Evolutionary conservation across 2,113 vertebrate species (phyloP).

Genomic region (Oryzias melastigma): DNA sequence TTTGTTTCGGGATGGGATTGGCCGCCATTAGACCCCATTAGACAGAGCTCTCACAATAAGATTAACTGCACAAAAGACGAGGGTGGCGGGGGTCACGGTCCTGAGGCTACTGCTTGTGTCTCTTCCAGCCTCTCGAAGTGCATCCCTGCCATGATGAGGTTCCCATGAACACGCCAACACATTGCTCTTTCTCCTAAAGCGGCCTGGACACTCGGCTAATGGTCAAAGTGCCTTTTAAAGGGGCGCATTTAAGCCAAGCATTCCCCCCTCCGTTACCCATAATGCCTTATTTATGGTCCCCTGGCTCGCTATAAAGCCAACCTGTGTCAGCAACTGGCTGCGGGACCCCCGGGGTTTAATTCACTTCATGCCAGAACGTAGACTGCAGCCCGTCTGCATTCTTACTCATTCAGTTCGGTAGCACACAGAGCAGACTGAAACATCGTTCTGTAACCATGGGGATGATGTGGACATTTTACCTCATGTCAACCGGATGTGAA

Average conservation of each 20-base stretch:
- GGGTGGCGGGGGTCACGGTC: constrained; percentile 4
- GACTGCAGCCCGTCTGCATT: constrained; percentile 23
- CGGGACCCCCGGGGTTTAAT: constrained; percentile 52
- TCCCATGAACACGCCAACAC: constrained; percentile 3
- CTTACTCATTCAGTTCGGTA: constrained; percentile 7
- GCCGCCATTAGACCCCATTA: constrained; percentile 38
- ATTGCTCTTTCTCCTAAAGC: constrained; percentile 34
- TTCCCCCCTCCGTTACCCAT: constrained; percentile 40
- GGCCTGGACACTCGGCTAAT: constrained; percentile 48
- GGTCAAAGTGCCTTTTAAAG: constrained; percentile 50
- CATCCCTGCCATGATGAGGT: constrained; percentile 32
- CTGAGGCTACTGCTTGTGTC: constrained; percentile 23
- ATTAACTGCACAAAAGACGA: constrained; percentile 33
- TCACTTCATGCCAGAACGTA: constrained; percentile 45
- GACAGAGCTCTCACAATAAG: constrained; percentile 18
- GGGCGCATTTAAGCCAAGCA: constrained; percentile 53
- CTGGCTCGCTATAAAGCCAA: constrained; percentile 46
- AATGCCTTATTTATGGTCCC: constrained; percentile 70
- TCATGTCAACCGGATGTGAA: not conserved
- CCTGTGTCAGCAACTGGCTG: constrained; percentile 60
- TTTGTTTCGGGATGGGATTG: constrained; percentile 29
- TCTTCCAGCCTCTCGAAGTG: constrained; percentile 19
- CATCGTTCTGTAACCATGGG: not conserved
- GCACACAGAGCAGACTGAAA: not conserved
- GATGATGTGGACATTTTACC: too few species aligned